Evolutionary conservation across 2,888 invertebrate genomes (phyloP).

Genomic region (Dynastes maya): DNA sequence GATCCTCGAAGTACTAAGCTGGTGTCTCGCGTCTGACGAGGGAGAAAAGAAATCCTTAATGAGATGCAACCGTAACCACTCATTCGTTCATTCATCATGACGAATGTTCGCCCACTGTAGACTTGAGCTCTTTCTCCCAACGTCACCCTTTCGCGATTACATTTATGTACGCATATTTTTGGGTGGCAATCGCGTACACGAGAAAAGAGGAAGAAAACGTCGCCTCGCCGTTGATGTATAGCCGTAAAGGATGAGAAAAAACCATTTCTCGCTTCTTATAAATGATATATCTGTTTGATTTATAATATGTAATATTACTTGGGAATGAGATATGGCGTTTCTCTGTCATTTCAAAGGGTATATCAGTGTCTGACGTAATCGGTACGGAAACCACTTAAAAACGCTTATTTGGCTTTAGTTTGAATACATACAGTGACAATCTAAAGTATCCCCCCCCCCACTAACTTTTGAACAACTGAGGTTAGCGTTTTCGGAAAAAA

Average conservation of each 20-base stretch:
- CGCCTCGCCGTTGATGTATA: constrained; percentile 26
- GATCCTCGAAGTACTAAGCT: constrained; percentile 49
- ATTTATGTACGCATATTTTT: constrained; percentile 17
- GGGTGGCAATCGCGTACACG: neutral
- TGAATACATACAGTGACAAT: too few relatives aligned
- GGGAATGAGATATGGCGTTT: constrained; percentile 10
- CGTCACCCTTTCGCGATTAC: constrained; percentile 29
- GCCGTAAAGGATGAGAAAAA: constrained; percentile 12
- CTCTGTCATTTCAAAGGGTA: constrained; percentile 1
- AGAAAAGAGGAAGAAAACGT: constrained; percentile 11
- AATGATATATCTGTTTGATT: constrained; percentile 32
- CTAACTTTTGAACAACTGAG: too few relatives aligned
- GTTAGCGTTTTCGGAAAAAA: too few relatives aligned
- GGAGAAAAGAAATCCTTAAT: constrained; percentile 49
- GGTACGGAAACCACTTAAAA: neutral
- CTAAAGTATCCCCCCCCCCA: too few relatives aligned
- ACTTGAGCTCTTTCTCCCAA: neutral
- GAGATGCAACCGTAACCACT: constrained; percentile 50
- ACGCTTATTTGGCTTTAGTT: too few relatives aligned
- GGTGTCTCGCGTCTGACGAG: constrained; percentile 39
- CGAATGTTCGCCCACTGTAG: neutral
- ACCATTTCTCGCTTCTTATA: constrained; percentile 35
- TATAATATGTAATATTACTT: constrained; percentile 34
- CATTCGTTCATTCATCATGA: constrained; percentile 35
- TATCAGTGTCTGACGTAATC: neutral